Evolutionary conservation across 2,113 vertebrate species (phyloP).

Genomic region (Nycticorax nycticorax): DNA sequence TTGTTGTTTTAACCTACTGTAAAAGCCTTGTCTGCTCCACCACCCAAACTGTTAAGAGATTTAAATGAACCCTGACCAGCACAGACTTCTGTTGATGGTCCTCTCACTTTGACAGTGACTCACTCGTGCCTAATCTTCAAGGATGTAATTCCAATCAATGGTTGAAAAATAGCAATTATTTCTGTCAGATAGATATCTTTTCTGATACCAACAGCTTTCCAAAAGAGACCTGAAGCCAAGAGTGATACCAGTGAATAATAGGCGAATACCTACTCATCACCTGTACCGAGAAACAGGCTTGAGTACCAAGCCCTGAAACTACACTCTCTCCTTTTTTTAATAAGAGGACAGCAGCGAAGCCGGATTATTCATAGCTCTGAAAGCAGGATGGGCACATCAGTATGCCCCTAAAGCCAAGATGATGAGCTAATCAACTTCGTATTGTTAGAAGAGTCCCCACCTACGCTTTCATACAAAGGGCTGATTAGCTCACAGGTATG

Average conservation of each 20-base stretch:
- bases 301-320: constrained; percentile 55
- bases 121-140: neutral
- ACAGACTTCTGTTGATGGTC: neutral
- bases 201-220: neutral
- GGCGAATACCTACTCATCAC: neutral
- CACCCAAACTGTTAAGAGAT: neutral
- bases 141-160: neutral
- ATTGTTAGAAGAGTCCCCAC: constrained; percentile 64
- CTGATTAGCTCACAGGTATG: constrained; percentile 50
- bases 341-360: neutral
- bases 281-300: neutral
- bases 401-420: constrained; percentile 51
- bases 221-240: neutral
- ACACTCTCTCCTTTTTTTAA: neutral
- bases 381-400: constrained; percentile 53
- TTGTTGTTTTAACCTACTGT: neutral
- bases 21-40: neutral
- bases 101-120: neutral
- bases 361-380: constrained; percentile 36
- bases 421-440: constrained; percentile 43
- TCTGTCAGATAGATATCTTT: neutral
- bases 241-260: constrained; percentile 20
- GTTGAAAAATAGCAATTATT: constrained; percentile 35
- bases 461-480: constrained; percentile 57
- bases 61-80: neutral